Evolutionary conservation across 2,113 vertebrate species (phyloP).

Genomic region (Trogon melanurus): DNA sequence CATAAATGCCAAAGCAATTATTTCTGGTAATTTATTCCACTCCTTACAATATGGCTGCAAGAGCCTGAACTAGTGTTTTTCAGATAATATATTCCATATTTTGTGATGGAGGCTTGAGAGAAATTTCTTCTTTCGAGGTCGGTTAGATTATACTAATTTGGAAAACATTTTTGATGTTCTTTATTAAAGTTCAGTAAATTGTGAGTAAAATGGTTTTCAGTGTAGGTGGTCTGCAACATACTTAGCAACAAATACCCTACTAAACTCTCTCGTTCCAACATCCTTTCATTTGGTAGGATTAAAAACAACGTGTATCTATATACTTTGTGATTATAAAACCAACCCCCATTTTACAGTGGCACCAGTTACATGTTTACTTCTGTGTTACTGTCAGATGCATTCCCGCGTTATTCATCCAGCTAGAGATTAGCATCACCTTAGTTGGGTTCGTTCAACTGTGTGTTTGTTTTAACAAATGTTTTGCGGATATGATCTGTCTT

Average conservation of each 20-base stretch:
- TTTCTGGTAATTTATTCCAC: constrained; percentile 48
- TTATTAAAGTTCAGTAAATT: background rate
- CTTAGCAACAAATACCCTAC: background rate
- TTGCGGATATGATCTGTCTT: background rate
- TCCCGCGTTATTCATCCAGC: background rate
- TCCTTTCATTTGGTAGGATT: background rate
- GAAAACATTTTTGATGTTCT: background rate
- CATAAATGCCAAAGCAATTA: constrained; percentile 58
- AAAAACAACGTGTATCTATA: background rate
- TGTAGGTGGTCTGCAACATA: background rate
- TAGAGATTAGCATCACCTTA: background rate
- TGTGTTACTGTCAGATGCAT: background rate
- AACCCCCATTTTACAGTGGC: background rate
- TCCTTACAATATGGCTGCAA: background rate
- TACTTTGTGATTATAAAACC: background rate
- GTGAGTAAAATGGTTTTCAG: background rate
- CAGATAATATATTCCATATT: constrained; percentile 29
- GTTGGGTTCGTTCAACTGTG: background rate
- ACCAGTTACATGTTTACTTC: background rate
- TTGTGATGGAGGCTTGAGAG: background rate
- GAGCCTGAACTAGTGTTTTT: constrained; percentile 6
- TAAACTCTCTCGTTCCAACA: background rate
- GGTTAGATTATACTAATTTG: background rate
- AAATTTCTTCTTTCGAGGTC: background rate
- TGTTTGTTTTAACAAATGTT: background rate